phyloP scores from a whole-genome alignment of 37 sponge, comb jelly and placozoan genomes.

The Sycon ciliatum region DNA sequence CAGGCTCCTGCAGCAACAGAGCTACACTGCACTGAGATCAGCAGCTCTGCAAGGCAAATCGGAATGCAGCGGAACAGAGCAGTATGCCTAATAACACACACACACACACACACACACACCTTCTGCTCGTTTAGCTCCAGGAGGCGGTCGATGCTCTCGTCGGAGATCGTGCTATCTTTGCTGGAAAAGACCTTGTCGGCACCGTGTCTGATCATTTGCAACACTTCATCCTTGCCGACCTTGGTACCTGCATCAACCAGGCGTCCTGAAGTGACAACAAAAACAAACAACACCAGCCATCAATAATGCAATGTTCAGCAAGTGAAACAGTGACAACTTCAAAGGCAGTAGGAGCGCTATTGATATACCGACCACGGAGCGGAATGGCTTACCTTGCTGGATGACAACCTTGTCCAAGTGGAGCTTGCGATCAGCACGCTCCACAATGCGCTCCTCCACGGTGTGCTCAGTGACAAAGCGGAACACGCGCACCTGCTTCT shows the following conservation, averaged over 20 bases:
- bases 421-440: slow-evolving; percentile 92
- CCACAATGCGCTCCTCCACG: slow-evolving; percentile 96
- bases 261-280: slow-evolving; percentile 38
- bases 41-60: too few species aligned
- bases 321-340: not conserved
- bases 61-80: too few species aligned
- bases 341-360: not conserved
- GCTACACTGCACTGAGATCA: not conserved
- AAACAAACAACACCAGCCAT: not conserved
- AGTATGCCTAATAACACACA: not conserved
- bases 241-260: slow-evolving; percentile 69
- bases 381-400: slow-evolving; percentile 70
- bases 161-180: slow-evolving; percentile 72
- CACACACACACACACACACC: slow-evolving; percentile 20
- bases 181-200: slow-evolving; percentile 80
- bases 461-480: slow-evolving; percentile 89
- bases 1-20: too few species aligned
- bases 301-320: not conserved
- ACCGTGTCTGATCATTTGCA: slow-evolving; percentile 92
- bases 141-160: slow-evolving; percentile 78
- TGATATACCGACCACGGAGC: not conserved
- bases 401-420: slow-evolving; percentile 87
- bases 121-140: slow-evolving; percentile 68
- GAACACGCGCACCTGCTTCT: slow-evolving; percentile 72
- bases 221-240: slow-evolving; percentile 91